Conservation (phyloP, 1,140 invertebrate genomes). For the Drosophila guanche region DNA sequence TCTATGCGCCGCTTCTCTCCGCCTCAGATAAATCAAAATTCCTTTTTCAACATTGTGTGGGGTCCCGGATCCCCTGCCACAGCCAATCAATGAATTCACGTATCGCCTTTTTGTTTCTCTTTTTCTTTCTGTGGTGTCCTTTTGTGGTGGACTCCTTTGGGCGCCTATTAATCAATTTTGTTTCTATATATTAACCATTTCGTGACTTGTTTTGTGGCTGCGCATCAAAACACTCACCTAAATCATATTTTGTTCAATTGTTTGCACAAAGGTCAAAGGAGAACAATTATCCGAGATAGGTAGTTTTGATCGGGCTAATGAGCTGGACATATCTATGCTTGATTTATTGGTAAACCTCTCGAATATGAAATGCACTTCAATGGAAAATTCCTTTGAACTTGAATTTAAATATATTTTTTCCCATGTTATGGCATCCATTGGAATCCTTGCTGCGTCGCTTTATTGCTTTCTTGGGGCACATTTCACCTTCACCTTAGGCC, state of each 20-base stretch:
- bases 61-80: conserved; percentile 28
- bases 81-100: conserved; percentile 65
- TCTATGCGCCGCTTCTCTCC: conserved; percentile 7
- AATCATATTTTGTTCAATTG: conserved; percentile 73
- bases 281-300: conserved; percentile 8
- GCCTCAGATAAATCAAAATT: conserved; percentile 71
- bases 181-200: conserved; percentile 48
- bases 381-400: no score
- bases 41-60: conserved; percentile 49
- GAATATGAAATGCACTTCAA: no score
- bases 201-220: conserved; percentile 48
- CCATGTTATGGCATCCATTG: no score
- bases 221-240: conserved; percentile 65
- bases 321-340: neutral
- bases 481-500: conserved; percentile 19
- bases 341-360: no score
- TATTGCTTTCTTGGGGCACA: no score
- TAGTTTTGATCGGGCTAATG: conserved; percentile 34
- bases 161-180: conserved; percentile 64
- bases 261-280: conserved; percentile 36
- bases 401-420: no score
- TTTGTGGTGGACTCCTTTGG: conserved; percentile 35
- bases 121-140: conserved; percentile 1
- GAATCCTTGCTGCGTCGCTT: no score
- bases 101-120: conserved; percentile 9